Conservation (phyloP, 2,797 vertebrate genomes). For the Ficedula albicollis region DNA sequence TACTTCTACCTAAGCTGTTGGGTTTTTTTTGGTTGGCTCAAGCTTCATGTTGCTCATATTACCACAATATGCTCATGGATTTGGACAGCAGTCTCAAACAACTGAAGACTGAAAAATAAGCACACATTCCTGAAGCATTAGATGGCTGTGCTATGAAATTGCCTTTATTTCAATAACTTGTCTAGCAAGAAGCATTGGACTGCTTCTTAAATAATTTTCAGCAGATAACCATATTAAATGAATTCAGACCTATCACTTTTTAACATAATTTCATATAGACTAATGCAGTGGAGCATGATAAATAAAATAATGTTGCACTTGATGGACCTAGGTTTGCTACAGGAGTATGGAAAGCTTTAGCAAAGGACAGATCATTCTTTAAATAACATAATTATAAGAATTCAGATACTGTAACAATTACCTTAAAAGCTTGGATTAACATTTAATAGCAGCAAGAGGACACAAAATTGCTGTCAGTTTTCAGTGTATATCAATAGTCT, state of each 20-base stretch:
- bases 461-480: background rate
- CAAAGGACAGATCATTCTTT: background rate
- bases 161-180: background rate
- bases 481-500: background rate
- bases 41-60: background rate
- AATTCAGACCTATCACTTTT: background rate
- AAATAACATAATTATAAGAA: background rate
- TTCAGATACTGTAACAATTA: background rate
- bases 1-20: background rate
- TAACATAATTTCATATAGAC: background rate
- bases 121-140: background rate
- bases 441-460: background rate
- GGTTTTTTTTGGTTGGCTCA: background rate
- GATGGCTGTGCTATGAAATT: background rate
- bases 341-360: background rate
- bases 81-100: background rate
- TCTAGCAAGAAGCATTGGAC: background rate
- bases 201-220: background rate
- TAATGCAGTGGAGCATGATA: background rate
- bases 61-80: background rate
- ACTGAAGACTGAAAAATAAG: background rate
- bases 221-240: background rate
- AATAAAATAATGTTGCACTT: background rate
- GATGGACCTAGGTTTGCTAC: background rate
- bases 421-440: background rate